Conservation (phyloP, 2,113 vertebrate species). For the Aramus guarauna region DNA sequence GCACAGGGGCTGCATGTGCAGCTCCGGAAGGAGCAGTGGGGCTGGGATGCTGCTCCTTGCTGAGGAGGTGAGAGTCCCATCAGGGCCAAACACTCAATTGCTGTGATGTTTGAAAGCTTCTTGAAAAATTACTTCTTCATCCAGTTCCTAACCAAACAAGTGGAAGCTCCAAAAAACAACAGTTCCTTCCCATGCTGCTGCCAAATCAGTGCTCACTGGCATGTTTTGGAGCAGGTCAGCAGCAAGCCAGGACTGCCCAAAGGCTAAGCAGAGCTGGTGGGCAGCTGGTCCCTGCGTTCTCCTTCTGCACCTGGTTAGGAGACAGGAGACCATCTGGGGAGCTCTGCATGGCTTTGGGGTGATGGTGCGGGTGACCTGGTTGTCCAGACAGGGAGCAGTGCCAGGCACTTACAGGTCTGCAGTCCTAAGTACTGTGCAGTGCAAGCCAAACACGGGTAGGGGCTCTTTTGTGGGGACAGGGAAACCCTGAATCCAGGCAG, state of each 20-base stretch:
- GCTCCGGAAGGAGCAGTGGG: background rate
- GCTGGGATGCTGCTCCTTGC: background rate
- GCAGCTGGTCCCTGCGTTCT: background rate
- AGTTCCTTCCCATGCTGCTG: conserved; percentile 3
- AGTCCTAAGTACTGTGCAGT: background rate
- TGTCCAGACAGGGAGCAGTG: background rate
- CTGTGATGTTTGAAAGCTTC: conserved; percentile 30
- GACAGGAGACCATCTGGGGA: background rate
- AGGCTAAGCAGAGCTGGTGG: background rate
- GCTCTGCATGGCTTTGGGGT: background rate
- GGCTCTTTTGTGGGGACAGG: background rate
- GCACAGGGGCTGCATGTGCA: rapidly evolving
- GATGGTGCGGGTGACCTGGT: background rate
- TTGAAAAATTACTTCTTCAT: conserved; percentile 7
- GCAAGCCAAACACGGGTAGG: background rate
- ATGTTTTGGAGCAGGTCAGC: background rate
- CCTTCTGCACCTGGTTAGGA: background rate
- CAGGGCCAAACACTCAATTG: background rate
- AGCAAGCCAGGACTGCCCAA: background rate
- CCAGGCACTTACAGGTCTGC: background rate
- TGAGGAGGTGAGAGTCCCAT: background rate
- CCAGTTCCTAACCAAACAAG: conserved; percentile 20
- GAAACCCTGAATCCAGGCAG: background rate
- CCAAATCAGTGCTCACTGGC: background rate
- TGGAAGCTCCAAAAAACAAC: background rate